Evolutionary conservation across 1,140 invertebrate genomes (phyloP), one percentile per base, ranked within the genome.

Genomic region (Cylas formicarius): DNA sequence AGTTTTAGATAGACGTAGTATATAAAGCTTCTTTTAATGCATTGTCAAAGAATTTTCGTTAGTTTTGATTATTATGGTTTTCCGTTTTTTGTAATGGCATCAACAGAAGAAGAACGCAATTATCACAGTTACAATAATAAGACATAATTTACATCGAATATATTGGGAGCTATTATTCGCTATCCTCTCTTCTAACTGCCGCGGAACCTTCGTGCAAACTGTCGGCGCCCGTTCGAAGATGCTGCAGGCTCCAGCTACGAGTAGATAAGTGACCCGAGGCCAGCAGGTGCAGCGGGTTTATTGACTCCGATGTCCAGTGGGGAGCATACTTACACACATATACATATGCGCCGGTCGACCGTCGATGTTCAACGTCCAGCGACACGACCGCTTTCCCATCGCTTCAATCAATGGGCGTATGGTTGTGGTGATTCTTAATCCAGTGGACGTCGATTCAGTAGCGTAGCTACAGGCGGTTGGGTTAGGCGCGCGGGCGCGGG

Each of bases 201-300:
- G n/a, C n/a, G n/a, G n/a, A n/a, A n/a, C n/a, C 31, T 47, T 11
- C 22, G 48, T 44, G 48, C 35, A 41, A 33, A 24, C 37, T 27
- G 37, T 34, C 32, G 13, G 9, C 10, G 20, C 32, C 44, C 46
- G 36, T 31, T 32, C 20, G 6, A 50, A 54, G 48, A 50, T 44
- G 48, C 50, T 48, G 44, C 33, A 54, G 51, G 53, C 57, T 43
- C 40, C 8, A 48, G 54, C 55, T 49, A 50, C 50, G 56, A 53
- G 52, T 50, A 49, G 42, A 48, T 48, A 48, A 55, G 47, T 60
- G 57, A 60, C 60, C 60, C 51, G 53, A 58, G 58, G 57, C 61
- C 61, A 59, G 53, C 61, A 63, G 61, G 61, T 63, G 61, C 59
- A 61, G 45, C 54, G 59, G 58, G 61, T 63, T 63, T 63, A 61